Conservation (phyloP, 2,797 vertebrate genomes). For the Menidia menidia region DNA sequence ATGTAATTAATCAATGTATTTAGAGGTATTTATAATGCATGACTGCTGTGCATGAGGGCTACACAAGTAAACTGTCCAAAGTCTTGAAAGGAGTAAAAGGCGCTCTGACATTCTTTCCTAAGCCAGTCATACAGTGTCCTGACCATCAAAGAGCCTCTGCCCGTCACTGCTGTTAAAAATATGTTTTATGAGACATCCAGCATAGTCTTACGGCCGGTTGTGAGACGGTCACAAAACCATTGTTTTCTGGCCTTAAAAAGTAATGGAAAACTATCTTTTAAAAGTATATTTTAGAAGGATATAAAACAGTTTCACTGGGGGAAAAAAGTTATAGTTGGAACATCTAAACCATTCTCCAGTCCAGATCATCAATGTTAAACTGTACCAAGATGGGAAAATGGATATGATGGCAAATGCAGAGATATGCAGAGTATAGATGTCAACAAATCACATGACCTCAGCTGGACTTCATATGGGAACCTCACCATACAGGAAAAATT, state of each 20-base stretch:
- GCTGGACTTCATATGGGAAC: too few species aligned
- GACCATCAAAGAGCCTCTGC: too few species aligned
- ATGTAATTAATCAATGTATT: constrained; percentile 17
- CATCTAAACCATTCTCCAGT: background rate
- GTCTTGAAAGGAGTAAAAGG: too few species aligned
- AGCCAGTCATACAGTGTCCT: too few species aligned
- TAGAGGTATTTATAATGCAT: constrained; percentile 22
- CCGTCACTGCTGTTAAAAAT: too few species aligned
- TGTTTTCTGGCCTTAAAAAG: too few species aligned
- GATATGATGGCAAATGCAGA: background rate
- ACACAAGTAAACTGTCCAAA: background rate
- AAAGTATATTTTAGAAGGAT: background rate
- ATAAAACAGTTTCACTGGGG: background rate
- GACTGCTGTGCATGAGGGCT: constrained; percentile 13
- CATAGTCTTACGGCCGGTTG: too few species aligned
- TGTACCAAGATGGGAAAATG: background rate
- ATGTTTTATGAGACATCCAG: too few species aligned
- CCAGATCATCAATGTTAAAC: background rate
- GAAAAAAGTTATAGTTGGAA: background rate
- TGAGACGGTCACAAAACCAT: too few species aligned
- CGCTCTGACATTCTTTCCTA: too few species aligned
- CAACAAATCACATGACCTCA: too few species aligned
- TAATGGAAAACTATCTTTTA: background rate
- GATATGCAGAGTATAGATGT: background rate
- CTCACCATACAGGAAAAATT: too few species aligned